Evolutionary conservation across 2,888 invertebrate species (phyloP).

Genomic region (Sminthurinus aureus): DNA sequence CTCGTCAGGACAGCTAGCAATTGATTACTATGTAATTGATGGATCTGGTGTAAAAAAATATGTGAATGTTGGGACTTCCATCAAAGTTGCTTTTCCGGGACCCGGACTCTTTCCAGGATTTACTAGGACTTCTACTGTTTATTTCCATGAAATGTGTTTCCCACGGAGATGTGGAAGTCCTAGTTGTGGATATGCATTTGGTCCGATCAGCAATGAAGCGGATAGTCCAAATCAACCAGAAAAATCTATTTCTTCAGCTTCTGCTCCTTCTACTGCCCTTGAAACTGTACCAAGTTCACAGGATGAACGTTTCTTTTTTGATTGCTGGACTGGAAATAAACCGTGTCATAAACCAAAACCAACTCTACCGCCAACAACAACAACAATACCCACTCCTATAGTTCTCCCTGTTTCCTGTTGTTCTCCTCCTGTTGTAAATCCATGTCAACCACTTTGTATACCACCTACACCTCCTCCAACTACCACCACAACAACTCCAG

Average conservation of each 20-base stretch:
- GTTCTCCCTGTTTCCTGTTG: neutral
- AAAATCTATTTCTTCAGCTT: neutral
- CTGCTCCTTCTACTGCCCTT: no score
- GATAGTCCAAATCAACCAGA: neutral
- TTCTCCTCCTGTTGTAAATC: neutral
- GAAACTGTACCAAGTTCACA: neutral
- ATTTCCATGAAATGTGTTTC: slow-evolving; percentile 55
- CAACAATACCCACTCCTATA: neutral
- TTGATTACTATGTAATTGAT: slow-evolving; percentile 50
- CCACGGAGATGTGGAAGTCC: slow-evolving; percentile 48
- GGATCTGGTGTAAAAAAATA: slow-evolving; percentile 50
- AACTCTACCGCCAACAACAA: neutral
- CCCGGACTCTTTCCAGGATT: slow-evolving; percentile 44
- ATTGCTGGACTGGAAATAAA: neutral
- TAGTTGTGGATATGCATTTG: slow-evolving; percentile 47
- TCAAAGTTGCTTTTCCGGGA: slow-evolving; percentile 48
- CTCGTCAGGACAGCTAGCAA: slow-evolving; percentile 38
- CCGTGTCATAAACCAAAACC: neutral
- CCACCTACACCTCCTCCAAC: neutral
- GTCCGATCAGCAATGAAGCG: slow-evolving; percentile 23
- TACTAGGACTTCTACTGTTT: slow-evolving; percentile 40
- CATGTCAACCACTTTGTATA: neutral
- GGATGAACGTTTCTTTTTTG: neutral
- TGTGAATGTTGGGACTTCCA: slow-evolving; percentile 34
- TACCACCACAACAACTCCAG: neutral